These are phyloP conservation scores for Psittacus erithacus DNA, from an alignment of 2,113 vertebrate species.

Conservation along the genomic window DNA sequence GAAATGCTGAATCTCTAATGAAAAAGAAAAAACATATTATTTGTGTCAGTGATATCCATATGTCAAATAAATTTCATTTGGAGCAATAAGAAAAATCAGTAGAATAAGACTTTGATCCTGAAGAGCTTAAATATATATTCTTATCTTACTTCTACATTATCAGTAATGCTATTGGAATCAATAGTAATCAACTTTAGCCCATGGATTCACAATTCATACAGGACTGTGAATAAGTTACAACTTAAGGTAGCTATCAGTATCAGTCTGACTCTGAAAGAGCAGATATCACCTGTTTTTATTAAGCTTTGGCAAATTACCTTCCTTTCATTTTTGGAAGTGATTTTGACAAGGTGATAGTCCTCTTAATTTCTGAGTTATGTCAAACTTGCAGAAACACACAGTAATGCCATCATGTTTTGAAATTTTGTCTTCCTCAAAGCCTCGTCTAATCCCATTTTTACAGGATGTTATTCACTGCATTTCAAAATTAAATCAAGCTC, in stretches of 20 bases:
- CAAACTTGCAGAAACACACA: not conserved
- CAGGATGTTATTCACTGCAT: not conserved
- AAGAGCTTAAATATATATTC: not conserved
- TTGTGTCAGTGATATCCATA: not conserved
- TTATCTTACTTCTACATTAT: not conserved
- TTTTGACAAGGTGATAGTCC: not conserved
- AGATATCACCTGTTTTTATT: not conserved
- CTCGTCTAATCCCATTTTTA: not conserved
- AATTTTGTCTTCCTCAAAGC: not conserved
- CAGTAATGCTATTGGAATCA: not conserved
- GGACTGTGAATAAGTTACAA: not conserved
- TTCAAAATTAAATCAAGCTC: not conserved
- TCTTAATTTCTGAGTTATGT: not conserved
- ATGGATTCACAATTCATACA: not conserved
- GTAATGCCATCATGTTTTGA: not conserved
- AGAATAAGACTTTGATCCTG: not conserved
- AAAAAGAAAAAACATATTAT: not conserved
- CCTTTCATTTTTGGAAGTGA: not conserved
- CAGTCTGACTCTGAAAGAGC: not conserved
- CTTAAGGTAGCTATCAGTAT: not conserved
- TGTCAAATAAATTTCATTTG: not conserved
- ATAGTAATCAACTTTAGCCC: not conserved
- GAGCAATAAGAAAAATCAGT: not conserved
- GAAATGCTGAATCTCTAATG: not conserved
- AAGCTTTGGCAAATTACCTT: not conserved